A percentile compares a stretch with the other conserved stretches of the same genome.
Evolutionary conservation across 2,888 invertebrate species (phyloP).

Genomic region (Nomada goodeniana): DNA sequence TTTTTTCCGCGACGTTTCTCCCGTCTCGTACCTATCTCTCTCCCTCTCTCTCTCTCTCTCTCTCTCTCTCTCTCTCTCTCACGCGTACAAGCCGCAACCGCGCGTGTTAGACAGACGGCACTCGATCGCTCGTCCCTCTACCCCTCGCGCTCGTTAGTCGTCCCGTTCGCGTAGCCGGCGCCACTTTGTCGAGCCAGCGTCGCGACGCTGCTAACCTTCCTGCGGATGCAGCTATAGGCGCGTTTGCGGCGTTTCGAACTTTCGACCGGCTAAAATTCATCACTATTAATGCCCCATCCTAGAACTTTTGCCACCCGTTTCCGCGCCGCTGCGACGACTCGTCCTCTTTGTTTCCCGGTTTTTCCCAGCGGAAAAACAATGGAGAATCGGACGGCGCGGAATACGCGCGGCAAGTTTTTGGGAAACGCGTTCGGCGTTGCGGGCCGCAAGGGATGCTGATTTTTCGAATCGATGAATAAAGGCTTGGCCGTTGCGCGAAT

Average conservation of each 20-base stretch:
- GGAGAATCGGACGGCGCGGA: background rate
- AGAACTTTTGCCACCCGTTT: no score
- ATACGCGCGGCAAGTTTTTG: background rate
- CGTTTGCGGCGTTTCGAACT: constrained; percentile 34
- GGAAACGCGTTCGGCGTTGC: constrained; percentile 2
- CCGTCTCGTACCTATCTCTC: background rate
- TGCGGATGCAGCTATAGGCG: constrained; percentile 51
- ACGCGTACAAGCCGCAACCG: background rate
- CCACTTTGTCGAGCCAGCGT: constrained; percentile 71
- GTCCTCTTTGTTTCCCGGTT: background rate
- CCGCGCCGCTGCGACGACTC: no score
- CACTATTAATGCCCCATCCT: background rate
- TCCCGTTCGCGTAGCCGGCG: constrained; percentile 68
- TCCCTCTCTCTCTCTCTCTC: background rate
- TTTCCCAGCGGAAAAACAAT: background rate
- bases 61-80: background rate
- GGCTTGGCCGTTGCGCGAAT: constrained; percentile 46
- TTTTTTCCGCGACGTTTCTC: constrained; percentile 46
- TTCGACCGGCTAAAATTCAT: background rate
- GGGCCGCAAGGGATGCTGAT: constrained; percentile 10
- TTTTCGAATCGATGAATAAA: constrained; percentile 30
- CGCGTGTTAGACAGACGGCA: constrained; percentile 25
- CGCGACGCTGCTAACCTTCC: constrained; percentile 66
- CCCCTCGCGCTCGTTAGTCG: constrained; percentile 46
- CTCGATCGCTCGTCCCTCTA: constrained; percentile 38